Percentiles rank a stretch among this genome's conserved stretches.
Evolutionary conservation across 2,113 vertebrate genomes (phyloP).

Genomic region (Pipra filicauda): DNA sequence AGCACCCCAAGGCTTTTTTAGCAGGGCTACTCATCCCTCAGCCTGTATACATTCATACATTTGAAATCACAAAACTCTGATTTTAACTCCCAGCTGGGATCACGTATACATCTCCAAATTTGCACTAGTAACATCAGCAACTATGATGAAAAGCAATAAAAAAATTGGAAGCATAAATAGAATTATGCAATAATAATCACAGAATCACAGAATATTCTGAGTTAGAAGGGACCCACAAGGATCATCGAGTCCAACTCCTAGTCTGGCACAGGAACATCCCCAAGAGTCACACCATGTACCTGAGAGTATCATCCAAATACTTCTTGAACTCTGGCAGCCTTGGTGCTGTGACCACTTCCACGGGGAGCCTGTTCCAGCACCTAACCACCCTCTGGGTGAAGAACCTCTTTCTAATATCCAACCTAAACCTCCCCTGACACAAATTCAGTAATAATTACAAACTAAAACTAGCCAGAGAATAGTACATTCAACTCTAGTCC

Average conservation of each 20-base stretch:
- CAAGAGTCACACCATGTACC: background rate
- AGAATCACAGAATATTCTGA: background rate
- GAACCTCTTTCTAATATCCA: background rate
- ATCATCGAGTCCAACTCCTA: background rate
- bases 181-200: background rate
- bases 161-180: background rate
- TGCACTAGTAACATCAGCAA: background rate
- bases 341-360: background rate
- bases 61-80: background rate
- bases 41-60: background rate
- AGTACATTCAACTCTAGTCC: background rate
- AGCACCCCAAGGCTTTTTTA: background rate
- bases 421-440: background rate
- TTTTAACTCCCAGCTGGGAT: background rate
- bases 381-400: background rate
- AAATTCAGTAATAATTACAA: background rate
- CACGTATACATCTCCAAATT: background rate
- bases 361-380: background rate
- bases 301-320: background rate
- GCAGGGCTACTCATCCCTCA: background rate
- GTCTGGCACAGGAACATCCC: background rate
- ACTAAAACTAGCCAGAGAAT: background rate
- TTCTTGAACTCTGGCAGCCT: background rate
- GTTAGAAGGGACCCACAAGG: background rate
- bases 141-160: background rate